Base-by-base conservation (phyloP, 2,113 vertebrate genomes). In the Mustelus asterias region DNA sequence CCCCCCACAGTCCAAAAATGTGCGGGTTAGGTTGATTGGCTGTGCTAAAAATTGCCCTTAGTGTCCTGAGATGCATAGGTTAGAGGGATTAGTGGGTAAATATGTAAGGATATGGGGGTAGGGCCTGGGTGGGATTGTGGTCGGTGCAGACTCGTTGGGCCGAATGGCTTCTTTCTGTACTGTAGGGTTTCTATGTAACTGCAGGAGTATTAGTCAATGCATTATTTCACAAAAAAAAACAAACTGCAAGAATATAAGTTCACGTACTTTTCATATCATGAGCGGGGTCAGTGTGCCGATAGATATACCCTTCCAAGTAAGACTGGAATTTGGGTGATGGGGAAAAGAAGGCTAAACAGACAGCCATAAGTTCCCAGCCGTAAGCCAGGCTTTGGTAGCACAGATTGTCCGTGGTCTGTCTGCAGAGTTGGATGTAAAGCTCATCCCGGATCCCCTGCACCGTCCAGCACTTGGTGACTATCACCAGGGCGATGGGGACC, bases 241-340 rank as follows among this genome's bases (percentile, higher is more conserved):
- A 14, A 96, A 96, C 96, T 14, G 1, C 24, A 89, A 33, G 88
- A 65, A 1, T 22, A 22, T 96, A 96, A 96, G 97, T 96, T 72
- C 48, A 98, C 98, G 98, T 98, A 98, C 98, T 97, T 97, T 98
- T 98, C 96, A 98, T 98, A 97, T 98, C 98, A 96, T 97, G 98
- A 96, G 96, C 96, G 48, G 97, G 97, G 90, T 98, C 98, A 37
- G 98, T 98, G 97, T 99, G 98, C 96, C 98, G 98, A 97, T 99
- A 98, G 97, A 99, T 99, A 97, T 99, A 99, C 83, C 98, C 98
- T 97, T 99, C 98, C 97, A 99, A 97, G 92, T 99, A 99, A 72
- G 98, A 98, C 96, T 98, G 98, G 96, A 99, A 99, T 96, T 98
- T 99, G 95, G 98, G 98, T 0, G 98, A 99, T 4, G 98, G 98